Evolutionary conservation across 2,888 invertebrate species (phyloP).

Genomic region (Agapostemon virescens): DNA sequence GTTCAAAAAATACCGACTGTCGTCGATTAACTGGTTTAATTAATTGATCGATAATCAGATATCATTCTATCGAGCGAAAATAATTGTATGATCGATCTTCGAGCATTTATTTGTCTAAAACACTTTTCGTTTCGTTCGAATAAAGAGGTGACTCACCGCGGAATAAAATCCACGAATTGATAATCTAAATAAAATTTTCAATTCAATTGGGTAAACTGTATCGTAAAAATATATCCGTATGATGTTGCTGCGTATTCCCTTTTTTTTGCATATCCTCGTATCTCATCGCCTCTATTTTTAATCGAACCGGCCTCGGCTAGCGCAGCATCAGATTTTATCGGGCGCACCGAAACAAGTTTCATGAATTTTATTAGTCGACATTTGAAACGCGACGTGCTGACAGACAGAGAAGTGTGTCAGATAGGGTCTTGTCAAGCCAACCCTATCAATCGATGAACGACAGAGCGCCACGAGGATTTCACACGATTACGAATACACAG

Average conservation of each 20-base stretch:
- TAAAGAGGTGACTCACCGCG: not conserved
- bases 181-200: not conserved
- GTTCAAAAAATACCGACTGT: not conserved
- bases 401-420: constrained; percentile 43
- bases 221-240: not conserved
- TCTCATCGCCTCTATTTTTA: constrained; percentile 20
- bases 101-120: not conserved
- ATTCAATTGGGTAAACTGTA: not conserved
- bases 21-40: not conserved
- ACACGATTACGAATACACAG: constrained; percentile 26
- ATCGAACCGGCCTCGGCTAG: constrained; percentile 12
- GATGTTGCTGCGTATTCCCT: not conserved
- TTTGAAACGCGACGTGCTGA: constrained; percentile 51
- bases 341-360: constrained; percentile 41
- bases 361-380: constrained; percentile 58
- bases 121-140: not conserved
- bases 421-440: constrained; percentile 60
- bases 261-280: not conserved
- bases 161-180: not conserved
- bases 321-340: constrained; percentile 29
- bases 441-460: constrained; percentile 70
- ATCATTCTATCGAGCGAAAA: not conserved
- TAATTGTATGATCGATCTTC: not conserved
- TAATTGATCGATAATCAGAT: not conserved
- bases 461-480: constrained; percentile 44